Conservation (phyloP, 2,888 invertebrate genomes). For the Melipona bicolor region DNA sequence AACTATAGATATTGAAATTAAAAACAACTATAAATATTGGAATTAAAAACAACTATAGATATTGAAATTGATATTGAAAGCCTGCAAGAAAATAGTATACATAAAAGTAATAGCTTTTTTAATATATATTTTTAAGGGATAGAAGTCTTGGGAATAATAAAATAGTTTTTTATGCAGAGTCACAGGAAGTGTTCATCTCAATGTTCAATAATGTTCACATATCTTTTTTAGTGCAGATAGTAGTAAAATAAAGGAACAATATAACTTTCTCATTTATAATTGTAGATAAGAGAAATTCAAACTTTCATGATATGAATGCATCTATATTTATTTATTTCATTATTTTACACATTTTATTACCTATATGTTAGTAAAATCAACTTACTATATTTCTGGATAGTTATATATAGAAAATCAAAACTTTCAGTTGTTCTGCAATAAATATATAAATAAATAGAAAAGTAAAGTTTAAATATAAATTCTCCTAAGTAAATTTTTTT, state of each 20-base stretch:
- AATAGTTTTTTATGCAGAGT: conserved; percentile 45
- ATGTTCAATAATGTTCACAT: conserved; percentile 23
- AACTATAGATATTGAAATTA: conserved; percentile 17
- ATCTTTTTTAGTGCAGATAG: conserved; percentile 9
- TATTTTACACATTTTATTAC: conserved; percentile 42
- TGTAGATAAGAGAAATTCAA: conserved; percentile 39
- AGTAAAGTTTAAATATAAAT: background rate
- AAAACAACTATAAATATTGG: conserved; percentile 22
- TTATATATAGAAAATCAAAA: conserved; percentile 11
- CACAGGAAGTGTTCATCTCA: conserved; percentile 27
- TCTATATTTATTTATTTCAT: conserved; percentile 57
- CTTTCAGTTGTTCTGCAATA: background rate
- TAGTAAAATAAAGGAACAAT: conserved; percentile 24
- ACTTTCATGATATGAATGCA: conserved; percentile 22
- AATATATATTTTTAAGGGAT: conserved; percentile 46
- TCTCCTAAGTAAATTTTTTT: background rate
- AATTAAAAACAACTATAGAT: conserved; percentile 36
- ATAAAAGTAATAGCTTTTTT: conserved; percentile 39
- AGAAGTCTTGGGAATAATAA: conserved; percentile 21
- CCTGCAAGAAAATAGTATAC: conserved; percentile 22
- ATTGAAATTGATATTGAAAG: conserved; percentile 18
- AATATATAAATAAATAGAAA: background rate
- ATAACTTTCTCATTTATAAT: conserved; percentile 30
- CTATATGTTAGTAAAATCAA: conserved; percentile 19
- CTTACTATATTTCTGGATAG: conserved; percentile 17